Conservation (phyloP, 2,888 invertebrate genomes). For the Halictus ligatus region DNA sequence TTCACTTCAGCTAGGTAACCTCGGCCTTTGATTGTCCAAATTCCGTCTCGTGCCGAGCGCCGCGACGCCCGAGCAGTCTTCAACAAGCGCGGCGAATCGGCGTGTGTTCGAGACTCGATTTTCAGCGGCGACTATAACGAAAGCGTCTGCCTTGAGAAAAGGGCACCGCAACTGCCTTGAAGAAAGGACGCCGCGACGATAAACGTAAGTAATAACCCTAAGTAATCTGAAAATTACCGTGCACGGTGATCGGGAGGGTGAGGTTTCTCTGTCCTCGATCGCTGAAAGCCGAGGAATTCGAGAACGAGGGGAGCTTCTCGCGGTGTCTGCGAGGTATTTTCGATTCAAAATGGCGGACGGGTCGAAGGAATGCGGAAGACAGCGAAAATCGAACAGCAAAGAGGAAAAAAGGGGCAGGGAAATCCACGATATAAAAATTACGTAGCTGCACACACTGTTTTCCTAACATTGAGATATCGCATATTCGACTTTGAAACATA, state of each 20-base stretch:
- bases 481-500: background rate
- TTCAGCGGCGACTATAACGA: background rate
- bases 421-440: conserved; percentile 73
- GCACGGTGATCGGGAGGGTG: conserved; percentile 27
- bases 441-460: conserved; percentile 77
- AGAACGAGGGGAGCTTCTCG: conserved; percentile 57
- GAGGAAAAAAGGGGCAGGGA: conserved; percentile 59
- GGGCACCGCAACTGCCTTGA: background rate
- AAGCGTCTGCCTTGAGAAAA: background rate
- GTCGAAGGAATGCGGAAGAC: conserved; percentile 65
- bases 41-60: background rate
- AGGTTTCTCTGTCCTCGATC: conserved; percentile 36
- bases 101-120: background rate
- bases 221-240: conserved; percentile 52
- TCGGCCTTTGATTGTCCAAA: background rate
- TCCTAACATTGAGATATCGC: background rate
- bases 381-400: conserved; percentile 66
- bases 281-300: conserved; percentile 54
- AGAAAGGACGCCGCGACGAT: conserved; percentile 4
- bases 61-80: background rate
- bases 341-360: conserved; percentile 85
- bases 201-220: conserved; percentile 31
- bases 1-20: conserved; percentile 2
- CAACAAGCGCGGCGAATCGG: background rate
- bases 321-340: conserved; percentile 66